Percentiles rank a stretch among this genome's conserved stretches.
Evolutionary conservation across 2,797 vertebrate species (phyloP).

Genomic region (Xenentodon cancila): DNA sequence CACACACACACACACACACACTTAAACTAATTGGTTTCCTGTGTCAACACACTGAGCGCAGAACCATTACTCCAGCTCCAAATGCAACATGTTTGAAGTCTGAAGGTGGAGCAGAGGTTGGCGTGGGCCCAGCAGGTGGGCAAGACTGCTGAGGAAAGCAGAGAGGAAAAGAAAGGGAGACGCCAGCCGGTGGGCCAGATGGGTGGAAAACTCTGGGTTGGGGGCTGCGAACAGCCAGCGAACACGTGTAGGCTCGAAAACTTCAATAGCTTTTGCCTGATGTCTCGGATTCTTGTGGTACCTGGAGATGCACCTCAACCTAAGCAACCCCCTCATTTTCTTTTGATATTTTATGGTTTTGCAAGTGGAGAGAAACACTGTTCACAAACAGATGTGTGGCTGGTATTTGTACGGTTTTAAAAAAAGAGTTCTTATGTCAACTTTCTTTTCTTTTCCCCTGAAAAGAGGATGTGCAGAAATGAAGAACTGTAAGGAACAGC

Average conservation of each 20-base stretch:
- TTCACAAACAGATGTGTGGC: conserved; percentile 8
- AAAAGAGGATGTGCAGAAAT: conserved; percentile 19
- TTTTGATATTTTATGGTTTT: conserved; percentile 44
- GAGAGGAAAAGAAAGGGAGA: conserved; percentile 46
- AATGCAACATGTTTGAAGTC: conserved; percentile 64
- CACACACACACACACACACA: too few species aligned
- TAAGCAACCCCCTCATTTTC: conserved; percentile 29
- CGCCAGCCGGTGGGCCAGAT: conserved; percentile 40
- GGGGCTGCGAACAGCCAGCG: conserved; percentile 19
- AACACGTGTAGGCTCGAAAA: conserved; percentile 14
- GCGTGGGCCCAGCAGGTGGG: conserved; percentile 70
- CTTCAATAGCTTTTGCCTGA: neutral
- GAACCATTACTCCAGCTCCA: conserved; percentile 29
- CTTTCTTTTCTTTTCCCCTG: conserved; percentile 18
- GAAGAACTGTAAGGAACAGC: conserved; percentile 13
- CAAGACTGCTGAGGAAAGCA: conserved; percentile 61
- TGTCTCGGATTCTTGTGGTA: neutral
- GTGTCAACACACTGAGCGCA: conserved; percentile 37
- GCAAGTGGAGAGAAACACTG: conserved; percentile 21
- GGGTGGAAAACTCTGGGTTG: conserved; percentile 37
- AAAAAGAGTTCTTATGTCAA: neutral
- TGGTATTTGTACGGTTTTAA: too few species aligned
- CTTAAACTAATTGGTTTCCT: conserved; percentile 28
- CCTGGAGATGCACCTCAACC: neutral
- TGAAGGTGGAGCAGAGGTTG: conserved; percentile 46